Base-by-base conservation (phyloP, 1,140 invertebrate species). In the Mya arenaria region DNA sequence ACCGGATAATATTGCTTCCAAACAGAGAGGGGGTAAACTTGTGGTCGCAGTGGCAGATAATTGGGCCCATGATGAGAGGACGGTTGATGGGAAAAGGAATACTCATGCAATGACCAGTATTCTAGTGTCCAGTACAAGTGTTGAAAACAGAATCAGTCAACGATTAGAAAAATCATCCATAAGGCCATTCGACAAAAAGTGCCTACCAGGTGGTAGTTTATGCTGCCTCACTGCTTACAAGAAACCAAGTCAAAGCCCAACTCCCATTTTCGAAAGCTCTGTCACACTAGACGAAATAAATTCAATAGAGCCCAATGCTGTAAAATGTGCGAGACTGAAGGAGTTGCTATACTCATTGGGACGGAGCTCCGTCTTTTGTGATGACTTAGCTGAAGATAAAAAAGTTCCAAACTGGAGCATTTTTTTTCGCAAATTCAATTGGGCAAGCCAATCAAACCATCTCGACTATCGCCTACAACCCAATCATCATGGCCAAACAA, bases 51-150 rank as follows among this genome's bases (percentile, higher is more conserved):
- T 28, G 4, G 62, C 37, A 17, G 44, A 68, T 41, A 79, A 68
- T 36, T 68, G 41, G 75, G 62, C 66, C 23, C 63, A 80, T 41
- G 48, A 71, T 80, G 77, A 80, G 32, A 69, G 63, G 41, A 80
- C 63, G 10, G 28, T 71, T 23, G 55, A 71, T 71, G 77, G 48
- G n/a, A 80, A 80, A 36, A 19, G 66, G 17, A 80, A 63, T 0
- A 55, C 48, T 32, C 77, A 80, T 80, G 77, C 63, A 4, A 80
- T 80, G 77, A 80, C 63, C 4, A 80, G 48, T 28, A 69, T 80
- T 28, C 77, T 80, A 6, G 63, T 80, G 3, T 8, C 77, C 23
- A 65, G 15, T 52, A 39, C 13, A 19, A 34, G 19, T n/a, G 34
- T 30, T n/a, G 25, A 34, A 66, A 10, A 13, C 19, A 19, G 0